Base-by-base conservation (phyloP, 2,113 vertebrate genomes). In the Embiotoca jacksoni region DNA sequence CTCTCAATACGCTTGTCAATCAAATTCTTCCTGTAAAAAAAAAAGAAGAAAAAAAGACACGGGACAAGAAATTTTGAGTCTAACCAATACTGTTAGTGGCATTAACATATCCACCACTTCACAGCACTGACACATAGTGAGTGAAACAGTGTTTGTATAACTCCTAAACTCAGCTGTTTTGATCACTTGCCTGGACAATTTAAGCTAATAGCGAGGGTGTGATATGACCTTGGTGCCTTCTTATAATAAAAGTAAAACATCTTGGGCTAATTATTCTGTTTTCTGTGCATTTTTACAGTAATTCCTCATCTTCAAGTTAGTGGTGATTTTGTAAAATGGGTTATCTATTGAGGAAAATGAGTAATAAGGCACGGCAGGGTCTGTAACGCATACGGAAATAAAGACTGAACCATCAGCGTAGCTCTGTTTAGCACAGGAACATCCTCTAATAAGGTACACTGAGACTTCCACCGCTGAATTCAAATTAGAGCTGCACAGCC, bases 1-100 rank as follows among this genome's bases (percentile, higher is more conserved):
- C 83, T 96, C 94, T 99, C 98, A 6, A 96, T 99, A 67, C 95
- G 97, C 93, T 96, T 96, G 94, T 99, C 95, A 81, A 99, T 98
- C 93, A 99, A 71, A 63, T 92, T 90, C 83, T 98, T 96, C 84
- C 98, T 99, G 66, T 23, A n/a, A 23, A 23, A 23, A 67, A 80
- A 64, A 79, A 11, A 68, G 37, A 23, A 23, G 64, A 80, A 64
- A 79, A 11, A 68, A 35, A 72, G 49, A 57, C 3, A 62, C 2
- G 9, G 23, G 31, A 11, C 53, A 33, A 47, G 15, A 71, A 10
- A 57, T 31, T 35, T 1, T 59, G 31, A 46, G 14, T 7, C 15
- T 58, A 13, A 30, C 1, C 35, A n/a, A 23, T 52, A 62, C 46
- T 35, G 39, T 11, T 14, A 53, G 15, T 2, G 55, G 32, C 5